phyloP scores from a whole-genome alignment of 2,113 vertebrate genomes.

The Anhinga rufa region DNA sequence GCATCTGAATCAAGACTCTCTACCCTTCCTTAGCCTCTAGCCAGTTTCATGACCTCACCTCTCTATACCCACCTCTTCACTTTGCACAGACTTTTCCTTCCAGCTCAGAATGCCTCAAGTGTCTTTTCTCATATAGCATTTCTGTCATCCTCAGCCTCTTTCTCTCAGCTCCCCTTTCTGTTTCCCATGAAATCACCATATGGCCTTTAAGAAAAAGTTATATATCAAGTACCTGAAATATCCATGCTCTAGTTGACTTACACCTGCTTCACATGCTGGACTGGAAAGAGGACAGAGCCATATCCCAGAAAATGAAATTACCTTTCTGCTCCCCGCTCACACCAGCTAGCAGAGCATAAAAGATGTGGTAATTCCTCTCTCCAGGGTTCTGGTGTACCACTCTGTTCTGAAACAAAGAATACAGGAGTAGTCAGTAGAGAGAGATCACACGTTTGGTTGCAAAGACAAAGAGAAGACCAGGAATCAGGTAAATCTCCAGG shows the following conservation, averaged over 20 bases:
- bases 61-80: not conserved
- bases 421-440: not conserved
- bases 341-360: slow-evolving; percentile 86
- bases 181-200: not conserved
- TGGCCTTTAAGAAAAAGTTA: not conserved
- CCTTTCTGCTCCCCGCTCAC: slow-evolving; percentile 80
- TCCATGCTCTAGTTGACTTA: not conserved
- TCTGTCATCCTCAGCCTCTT: not conserved
- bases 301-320: slow-evolving; percentile 46
- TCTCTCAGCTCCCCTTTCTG: not conserved
- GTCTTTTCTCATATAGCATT: not conserved
- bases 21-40: not conserved
- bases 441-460: not conserved
- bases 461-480: not conserved
- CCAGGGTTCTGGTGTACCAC: slow-evolving; percentile 88
- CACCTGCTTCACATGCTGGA: not conserved
- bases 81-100: not conserved
- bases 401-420: slow-evolving; percentile 79
- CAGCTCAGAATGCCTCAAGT: not conserved
- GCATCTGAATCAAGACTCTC: not conserved
- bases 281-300: not conserved
- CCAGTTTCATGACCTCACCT: not conserved
- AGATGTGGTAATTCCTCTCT: slow-evolving; percentile 91
- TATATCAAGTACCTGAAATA: not conserved
- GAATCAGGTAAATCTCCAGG: not conserved